Conservation (phyloP, 2,113 vertebrate species). For the Danionella cerebrum region DNA sequence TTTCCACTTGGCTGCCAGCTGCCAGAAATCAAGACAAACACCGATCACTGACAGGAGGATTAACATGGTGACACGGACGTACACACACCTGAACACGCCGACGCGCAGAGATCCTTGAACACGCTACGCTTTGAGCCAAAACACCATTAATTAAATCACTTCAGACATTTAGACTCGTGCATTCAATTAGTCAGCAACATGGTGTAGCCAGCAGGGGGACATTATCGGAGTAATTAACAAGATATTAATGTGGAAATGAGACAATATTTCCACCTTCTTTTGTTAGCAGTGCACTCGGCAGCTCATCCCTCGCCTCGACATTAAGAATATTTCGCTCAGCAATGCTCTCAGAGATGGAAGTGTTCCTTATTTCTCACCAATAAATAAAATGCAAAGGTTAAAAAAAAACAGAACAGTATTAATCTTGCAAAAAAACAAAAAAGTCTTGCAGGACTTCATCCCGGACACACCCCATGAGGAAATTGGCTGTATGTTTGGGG, state of each 20-base stretch:
- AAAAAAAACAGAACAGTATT: too few species aligned
- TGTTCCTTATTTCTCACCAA: too few species aligned
- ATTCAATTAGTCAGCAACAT: conserved; percentile 87
- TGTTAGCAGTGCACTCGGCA: conserved; percentile 78
- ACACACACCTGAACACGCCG: conserved; percentile 19
- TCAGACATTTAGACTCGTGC: conserved; percentile 82
- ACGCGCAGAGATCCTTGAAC: conserved; percentile 17
- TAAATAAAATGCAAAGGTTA: too few species aligned
- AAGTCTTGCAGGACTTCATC: too few species aligned
- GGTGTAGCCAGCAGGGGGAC: conserved; percentile 82
- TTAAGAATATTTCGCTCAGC: too few species aligned
- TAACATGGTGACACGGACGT: conserved; percentile 16
- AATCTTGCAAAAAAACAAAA: too few species aligned
- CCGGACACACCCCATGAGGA: too few species aligned
- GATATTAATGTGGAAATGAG: conserved; percentile 70
- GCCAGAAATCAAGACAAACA: conserved; percentile 89
- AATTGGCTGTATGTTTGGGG: too few species aligned
- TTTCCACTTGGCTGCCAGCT: conserved; percentile 98
- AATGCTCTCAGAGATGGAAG: too few species aligned
- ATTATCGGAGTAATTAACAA: conserved; percentile 90
- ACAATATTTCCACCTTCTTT: conserved; percentile 39
- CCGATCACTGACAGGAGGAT: conserved; percentile 88
- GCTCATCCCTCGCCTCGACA: too few species aligned
- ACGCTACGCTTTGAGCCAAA: conserved; percentile 73
- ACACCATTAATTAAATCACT: conserved; percentile 92